phyloP scores from a whole-genome alignment of 2,113 vertebrate species.

The Hippocampus comes region DNA sequence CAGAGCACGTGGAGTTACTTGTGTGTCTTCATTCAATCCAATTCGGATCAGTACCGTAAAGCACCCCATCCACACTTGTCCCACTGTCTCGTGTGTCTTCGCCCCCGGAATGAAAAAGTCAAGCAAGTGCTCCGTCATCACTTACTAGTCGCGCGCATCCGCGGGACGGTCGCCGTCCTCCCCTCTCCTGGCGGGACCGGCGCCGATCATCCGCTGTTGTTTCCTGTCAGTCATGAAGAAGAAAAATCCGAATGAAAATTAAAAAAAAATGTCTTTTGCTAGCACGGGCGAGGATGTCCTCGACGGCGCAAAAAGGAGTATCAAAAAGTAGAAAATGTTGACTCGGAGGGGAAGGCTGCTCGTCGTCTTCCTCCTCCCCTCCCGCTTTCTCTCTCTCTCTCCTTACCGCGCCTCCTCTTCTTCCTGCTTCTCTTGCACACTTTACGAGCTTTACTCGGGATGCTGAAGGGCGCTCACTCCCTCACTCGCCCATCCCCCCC shows the following conservation, averaged over 20 bases:
- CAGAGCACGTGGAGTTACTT: background rate
- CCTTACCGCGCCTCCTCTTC: slow-evolving; percentile 15
- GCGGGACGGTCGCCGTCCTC: slow-evolving; percentile 47
- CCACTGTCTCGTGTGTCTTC: background rate
- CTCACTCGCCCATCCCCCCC: slow-evolving; percentile 39
- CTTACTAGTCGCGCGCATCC: slow-evolving; percentile 60
- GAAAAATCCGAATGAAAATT: background rate
- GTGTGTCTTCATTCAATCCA: background rate
- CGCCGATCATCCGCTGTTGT: slow-evolving; percentile 16
- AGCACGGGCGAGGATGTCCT: background rate
- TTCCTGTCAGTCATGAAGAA: slow-evolving; percentile 15
- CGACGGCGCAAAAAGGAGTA: slow-evolving; percentile 50
- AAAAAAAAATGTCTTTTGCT: background rate
- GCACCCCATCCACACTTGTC: background rate
- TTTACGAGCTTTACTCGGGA: slow-evolving; percentile 1
- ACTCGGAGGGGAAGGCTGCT: slow-evolving; percentile 66
- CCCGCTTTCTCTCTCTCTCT: slow-evolving; percentile 36
- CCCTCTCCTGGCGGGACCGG: background rate
- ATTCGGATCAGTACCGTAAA: background rate
- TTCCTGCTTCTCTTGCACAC: background rate
- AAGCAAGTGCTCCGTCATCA: slow-evolving; percentile 4
- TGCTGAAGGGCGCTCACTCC: slow-evolving; percentile 2
- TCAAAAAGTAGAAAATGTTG: slow-evolving; percentile 69
- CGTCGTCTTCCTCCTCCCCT: slow-evolving; percentile 47
- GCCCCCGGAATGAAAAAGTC: background rate